phyloP scores from a whole-genome alignment of 2,797 vertebrate species.

The Sebastiscus albofasciatus region DNA sequence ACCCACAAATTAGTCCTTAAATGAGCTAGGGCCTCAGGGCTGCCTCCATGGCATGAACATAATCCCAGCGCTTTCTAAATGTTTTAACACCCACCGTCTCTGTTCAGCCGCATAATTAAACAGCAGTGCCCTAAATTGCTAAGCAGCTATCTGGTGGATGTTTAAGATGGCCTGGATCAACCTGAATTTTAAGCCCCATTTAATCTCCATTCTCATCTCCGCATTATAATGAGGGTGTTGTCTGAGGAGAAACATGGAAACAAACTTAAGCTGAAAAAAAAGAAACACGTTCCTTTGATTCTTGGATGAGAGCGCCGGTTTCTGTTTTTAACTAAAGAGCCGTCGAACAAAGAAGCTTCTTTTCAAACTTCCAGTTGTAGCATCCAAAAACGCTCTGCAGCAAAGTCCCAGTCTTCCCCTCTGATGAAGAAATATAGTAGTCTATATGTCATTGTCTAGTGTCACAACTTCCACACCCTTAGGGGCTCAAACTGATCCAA shows the following conservation, averaged over 20 bases:
- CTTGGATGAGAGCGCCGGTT: conserved; percentile 13
- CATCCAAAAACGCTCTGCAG: conserved; percentile 21
- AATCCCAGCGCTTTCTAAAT: conserved; percentile 65
- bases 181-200: conserved; percentile 61
- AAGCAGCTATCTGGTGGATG: conserved; percentile 56
- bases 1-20: conserved; percentile 23
- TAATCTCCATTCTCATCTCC: conserved; percentile 56
- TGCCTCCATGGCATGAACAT: conserved; percentile 47
- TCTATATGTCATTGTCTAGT: conserved; percentile 43
- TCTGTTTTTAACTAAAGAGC: conserved; percentile 43
- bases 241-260: conserved; percentile 61
- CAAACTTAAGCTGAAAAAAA: conserved; percentile 51
- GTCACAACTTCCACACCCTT: conserved; percentile 15
- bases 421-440: conserved; percentile 37
- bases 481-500: conserved; percentile 16
- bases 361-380: conserved; percentile 18
- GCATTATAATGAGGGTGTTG: conserved; percentile 43
- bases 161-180: conserved; percentile 58
- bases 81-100: conserved; percentile 65
- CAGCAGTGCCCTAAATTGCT: conserved; percentile 66
- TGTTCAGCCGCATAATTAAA: conserved; percentile 72
- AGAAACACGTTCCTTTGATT: conserved; percentile 16
- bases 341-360: conserved; percentile 17
- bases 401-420: conserved; percentile 28
- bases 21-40: conserved; percentile 30